phyloP scores from a whole-genome alignment of 2,797 vertebrate species.

The Simalia tracyae region DNA sequence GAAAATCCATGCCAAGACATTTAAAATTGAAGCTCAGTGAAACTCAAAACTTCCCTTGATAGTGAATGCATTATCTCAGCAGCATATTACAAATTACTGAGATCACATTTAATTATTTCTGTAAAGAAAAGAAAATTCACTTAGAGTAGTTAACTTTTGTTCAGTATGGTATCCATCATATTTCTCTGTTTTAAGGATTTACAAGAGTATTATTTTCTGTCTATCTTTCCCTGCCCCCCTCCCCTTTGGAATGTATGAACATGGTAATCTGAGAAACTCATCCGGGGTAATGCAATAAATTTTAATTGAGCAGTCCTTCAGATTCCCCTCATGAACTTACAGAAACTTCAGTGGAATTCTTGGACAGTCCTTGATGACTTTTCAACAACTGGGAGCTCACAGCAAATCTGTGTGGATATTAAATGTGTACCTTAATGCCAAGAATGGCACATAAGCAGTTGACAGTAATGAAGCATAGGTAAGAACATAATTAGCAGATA shows the following conservation, averaged over 20 bases:
- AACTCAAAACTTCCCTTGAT: slow-evolving; percentile 67
- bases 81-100: slow-evolving; percentile 65
- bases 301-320: background rate
- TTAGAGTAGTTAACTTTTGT: slow-evolving; percentile 65
- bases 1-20: slow-evolving; percentile 40
- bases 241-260: slow-evolving; percentile 42
- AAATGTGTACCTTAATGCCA: background rate
- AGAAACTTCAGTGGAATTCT: background rate
- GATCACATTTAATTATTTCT: slow-evolving; percentile 55
- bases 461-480: background rate
- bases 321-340: background rate
- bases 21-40: slow-evolving; percentile 57
- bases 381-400: background rate
- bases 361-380: background rate
- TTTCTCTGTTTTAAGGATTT: slow-evolving; percentile 49
- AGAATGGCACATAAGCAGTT: background rate
- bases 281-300: slow-evolving; percentile 34
- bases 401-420: background rate
- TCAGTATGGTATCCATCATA: slow-evolving; percentile 54
- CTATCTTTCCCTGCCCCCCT: background rate
- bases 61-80: slow-evolving; percentile 59
- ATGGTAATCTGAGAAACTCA: slow-evolving; percentile 26
- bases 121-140: slow-evolving; percentile 37
- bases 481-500: background rate
- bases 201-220: slow-evolving; percentile 23